Evolutionary conservation across 2,797 vertebrate species (phyloP), one percentile per base, ranked within the genome.

Genomic region (Podarcis siculus): DNA sequence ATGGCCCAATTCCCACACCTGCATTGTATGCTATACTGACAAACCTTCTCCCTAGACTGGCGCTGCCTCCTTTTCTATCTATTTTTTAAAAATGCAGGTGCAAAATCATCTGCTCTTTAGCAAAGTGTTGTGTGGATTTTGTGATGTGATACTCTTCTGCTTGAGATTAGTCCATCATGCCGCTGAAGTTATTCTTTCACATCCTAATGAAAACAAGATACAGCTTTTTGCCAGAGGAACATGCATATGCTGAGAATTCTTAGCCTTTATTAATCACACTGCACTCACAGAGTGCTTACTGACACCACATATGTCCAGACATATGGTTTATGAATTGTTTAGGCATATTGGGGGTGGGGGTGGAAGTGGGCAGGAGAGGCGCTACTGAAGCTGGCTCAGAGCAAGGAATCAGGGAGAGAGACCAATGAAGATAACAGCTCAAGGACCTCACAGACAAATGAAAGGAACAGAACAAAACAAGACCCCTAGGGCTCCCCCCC

Each of bases 371-470:
- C 49, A 9, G 39, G 25, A n/a, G 5, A 71, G 58, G 27, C 19
- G 27, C 39, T 58, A 9, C 15, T 80, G 49, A 9, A 72, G 17
- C 8, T n/a, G 21, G 25, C 30, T 83, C 73, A 82, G 58, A 17
- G 12, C 79, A 55, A 87, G 72, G 58, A 83, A 92, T 94, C 82
- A 84, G 45, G 45, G 21, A 83, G 39, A 83, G 30, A 90, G 69
- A 83, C 27, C 78, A 39, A 55, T 81, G 78, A 77, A 86, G 25
- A 42, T 66, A 55, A 69, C 19, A 35, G 19, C 39, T 79, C 4
- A 2, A 8, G 8, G 15, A n/a, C 4, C 35, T 45, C n/a, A 55
- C 30, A 64, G 5, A 61, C 49, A 61, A 91, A 42, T 6, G 9
- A 86, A 87, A 87, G 30, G 37, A 58, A 35, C 21, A 35, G 64